Base-by-base conservation (phyloP, 2,113 vertebrate species). In the Pachypanchax playfairii region DNA sequence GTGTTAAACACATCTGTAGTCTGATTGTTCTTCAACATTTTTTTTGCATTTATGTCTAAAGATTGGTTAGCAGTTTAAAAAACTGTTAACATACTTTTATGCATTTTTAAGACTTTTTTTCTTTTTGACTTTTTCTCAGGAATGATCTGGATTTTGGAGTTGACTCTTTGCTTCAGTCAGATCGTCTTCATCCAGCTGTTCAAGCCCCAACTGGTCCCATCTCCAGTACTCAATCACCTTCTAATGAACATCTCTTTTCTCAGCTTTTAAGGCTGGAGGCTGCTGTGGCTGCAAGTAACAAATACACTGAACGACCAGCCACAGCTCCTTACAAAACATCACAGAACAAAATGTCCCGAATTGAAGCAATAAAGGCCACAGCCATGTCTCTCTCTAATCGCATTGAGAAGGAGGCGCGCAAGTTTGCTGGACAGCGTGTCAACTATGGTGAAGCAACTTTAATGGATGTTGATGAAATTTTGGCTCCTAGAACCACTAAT, bases 371-470 rank as follows among this genome's bases (percentile, higher is more conserved):
- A 66, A 98, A 96, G 85, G 94, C 96, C 62, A 97, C 93, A 21
- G 97, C 97, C 18, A 92, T 92, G 39, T 96, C 95, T n/a, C 91
- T 98, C 49, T 98, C 95, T 42, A 94, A 85, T 60, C 94, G 95
- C 24, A 94, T 99, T 77, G 96, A 96, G 88, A 95, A 74, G 9
- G 96, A 98, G 80, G 95, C 96, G 15, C 93, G 93, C 41, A 97
- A 92, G 65, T 87, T 98, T 75, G 94, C 94, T 22, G 92, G 94
- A 0, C 88, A 91, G 50, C 91, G 91, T 17, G 86, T 95, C 76
- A 94, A 90, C 75, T 93, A 89, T 9, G 90, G 93, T 29, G 72
- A 84, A n/a, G 24, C 63, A 8, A 91, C 91, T 71, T 90, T 85
- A 31, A 12, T 84, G 7, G 92, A 92, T 12, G 13, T 56, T 51